Base-by-base conservation (phyloP, 2,113 vertebrate species). In the Scomber colias region DNA sequence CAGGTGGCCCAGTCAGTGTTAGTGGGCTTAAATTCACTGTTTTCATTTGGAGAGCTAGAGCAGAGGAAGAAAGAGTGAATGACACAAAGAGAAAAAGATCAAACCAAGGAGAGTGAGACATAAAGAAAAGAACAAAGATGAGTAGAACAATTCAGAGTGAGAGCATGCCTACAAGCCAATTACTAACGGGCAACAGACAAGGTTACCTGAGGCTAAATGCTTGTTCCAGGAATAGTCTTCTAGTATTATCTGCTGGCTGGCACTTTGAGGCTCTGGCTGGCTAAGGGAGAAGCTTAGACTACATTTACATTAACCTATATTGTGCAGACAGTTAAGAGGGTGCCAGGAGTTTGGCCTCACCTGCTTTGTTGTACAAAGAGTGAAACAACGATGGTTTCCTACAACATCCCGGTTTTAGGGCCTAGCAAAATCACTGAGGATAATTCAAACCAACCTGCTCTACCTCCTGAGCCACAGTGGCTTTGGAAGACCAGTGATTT, bases 161-260 rank as follows among this genome's bases (percentile, higher is more conserved):
- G 66, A 72, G 21, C 44, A 66, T 71, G 21, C 69, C 79, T 82
- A 11, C 51, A 61, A 81, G 84, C 75, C 81, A 88, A 79, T 89
- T 84, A 89, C 69, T 45, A 15, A 63, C 59, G 40, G 50, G 65
- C 59, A 46, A 51, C 71, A 82, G 79, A 83, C 69, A 61, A 57
- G 83, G 84, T 87, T 83, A 90, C 78, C 71, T 71, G 12, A 46
- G 79, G 85, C 78, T 84, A 90, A 90, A 72, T 30, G 77, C 78
- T 72, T 66, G 64, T 74, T 83, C 82, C 79, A 83, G 82, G 77
- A 88, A 91, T 86, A 86, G 83, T 50, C 21, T 24, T 65, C 55
- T 16, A 27, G 83, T 77, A 68, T 87, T 86, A 87, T 84, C 68
- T 71, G 67, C 70, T 79, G 71, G 63, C 74, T 49, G 66, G 49